Base-by-base conservation (phyloP, 2,888 invertebrate species). In the Venustoraphidia nigricollis region DNA sequence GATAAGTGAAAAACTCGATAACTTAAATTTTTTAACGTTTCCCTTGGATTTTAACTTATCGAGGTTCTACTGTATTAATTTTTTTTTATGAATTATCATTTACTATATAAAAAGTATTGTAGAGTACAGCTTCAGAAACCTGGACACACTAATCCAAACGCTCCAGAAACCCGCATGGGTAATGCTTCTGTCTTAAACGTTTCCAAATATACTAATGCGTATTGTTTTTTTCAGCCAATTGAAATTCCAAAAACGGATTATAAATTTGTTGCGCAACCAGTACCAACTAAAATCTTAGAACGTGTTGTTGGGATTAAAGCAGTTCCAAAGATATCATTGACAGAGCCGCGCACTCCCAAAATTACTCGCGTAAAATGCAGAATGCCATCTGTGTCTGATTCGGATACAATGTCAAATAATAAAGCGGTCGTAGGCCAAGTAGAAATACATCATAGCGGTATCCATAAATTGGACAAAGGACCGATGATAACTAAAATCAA, bases 401-500 rank as follows among this genome's bases (percentile, higher is more conserved):
- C 14, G 9, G 1, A 3, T 42, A 27, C 10, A 42, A 42, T 34
- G 17, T 9, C 11, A 2, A 34, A 10, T 3, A 9, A 2, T 39
- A 14, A 14, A 39, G 2, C 17, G 40, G 10, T 14, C 9, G 40
- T 14, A 9, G 9, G 9, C 10, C 40, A 39, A 14, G 40, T 11
- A n/a, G 47, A 40, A 39, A 35, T 47, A 1, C 38, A 45, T 10
- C 41, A 50, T 13, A 43, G 47, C 5, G 46, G 46, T 8, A 10
- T 46, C n/a, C 13, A 40, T 8, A 46, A 41, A 11, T 6, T 27
- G 8, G 27, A 27, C 34, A 36, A 41, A 37, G 37, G 34, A 41
- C 46, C 44, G 37, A 49, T 41, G 11, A 38, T 41, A n/a, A 55
- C 57, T 17, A 54, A 54, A 51, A 56, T 59, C 1, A 44, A 66